phyloP scores from a whole-genome alignment of 2,888 invertebrate genomes.

The Parthenolecanium corni region DNA sequence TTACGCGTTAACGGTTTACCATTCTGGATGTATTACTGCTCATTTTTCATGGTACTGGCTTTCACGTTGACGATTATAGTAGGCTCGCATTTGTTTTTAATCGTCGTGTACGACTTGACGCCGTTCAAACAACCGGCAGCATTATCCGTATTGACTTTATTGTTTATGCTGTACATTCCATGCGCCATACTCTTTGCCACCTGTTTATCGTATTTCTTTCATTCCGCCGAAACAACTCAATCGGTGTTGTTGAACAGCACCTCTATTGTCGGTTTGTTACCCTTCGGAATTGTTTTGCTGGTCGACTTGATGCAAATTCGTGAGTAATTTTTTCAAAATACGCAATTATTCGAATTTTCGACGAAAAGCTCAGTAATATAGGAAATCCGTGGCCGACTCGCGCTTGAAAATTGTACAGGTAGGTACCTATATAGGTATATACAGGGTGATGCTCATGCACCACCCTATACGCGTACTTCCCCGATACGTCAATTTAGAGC shows the following conservation, averaged over 20 bases:
- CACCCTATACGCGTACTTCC: too few species aligned
- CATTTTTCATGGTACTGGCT: constrained; percentile 60
- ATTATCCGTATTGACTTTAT: constrained; percentile 51
- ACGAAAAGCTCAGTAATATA: too few species aligned
- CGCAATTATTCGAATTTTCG: too few species aligned
- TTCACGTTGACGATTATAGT: constrained; percentile 57
- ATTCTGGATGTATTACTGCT: constrained; percentile 60
- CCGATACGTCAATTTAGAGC: too few species aligned
- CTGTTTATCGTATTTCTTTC: constrained; percentile 65
- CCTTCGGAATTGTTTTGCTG: constrained; percentile 58
- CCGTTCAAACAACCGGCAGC: constrained; percentile 58
- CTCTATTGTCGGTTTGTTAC: constrained; percentile 61
- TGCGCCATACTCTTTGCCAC: constrained; percentile 64
- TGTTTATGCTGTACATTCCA: constrained; percentile 60
- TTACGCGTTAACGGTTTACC: constrained; percentile 68
- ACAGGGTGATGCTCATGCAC: too few species aligned
- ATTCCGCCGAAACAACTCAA: constrained; percentile 70
- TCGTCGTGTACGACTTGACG: constrained; percentile 49
- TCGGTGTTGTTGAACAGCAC: constrained; percentile 65
- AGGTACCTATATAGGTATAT: too few species aligned
- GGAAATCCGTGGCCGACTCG: too few species aligned
- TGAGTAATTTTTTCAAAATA: constrained; percentile 43
- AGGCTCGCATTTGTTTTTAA: constrained; percentile 50
- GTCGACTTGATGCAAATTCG: constrained; percentile 61
- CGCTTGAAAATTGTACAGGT: too few species aligned